Conservation (phyloP, 2,113 vertebrate genomes). For the Grammomys dolichurus region DNA sequence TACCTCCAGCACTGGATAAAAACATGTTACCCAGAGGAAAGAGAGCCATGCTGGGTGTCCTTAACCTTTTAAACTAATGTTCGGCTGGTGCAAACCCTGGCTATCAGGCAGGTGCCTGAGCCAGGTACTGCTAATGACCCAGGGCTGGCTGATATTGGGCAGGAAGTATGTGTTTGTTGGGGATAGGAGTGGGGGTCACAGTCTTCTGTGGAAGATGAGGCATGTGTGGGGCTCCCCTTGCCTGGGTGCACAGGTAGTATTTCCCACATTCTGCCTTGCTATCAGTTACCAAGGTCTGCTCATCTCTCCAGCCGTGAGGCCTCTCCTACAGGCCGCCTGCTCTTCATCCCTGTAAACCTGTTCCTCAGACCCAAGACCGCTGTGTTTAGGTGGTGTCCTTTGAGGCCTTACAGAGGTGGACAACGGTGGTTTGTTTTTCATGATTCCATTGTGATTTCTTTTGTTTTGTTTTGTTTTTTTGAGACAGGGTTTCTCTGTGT, state of each 20-base stretch:
- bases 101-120: neutral
- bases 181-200: neutral
- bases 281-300: neutral
- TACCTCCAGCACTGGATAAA: no score
- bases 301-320: neutral
- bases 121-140: neutral
- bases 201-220: neutral
- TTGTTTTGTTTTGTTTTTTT: no score
- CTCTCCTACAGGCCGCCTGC: neutral
- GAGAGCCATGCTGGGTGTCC: neutral
- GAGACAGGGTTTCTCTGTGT: no score
- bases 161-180: neutral
- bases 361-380: neutral
- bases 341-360: no score
- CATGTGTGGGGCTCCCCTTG: neutral
- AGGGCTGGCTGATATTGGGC: neutral
- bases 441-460: rapidly evolving
- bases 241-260: no score
- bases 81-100: neutral
- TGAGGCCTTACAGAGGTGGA: no score
- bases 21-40: no score
- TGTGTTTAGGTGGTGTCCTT: neutral
- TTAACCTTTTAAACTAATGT: neutral
- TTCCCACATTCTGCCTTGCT: neutral
- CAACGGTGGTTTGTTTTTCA: no score